These are phyloP conservation scores for Crypturellus tataupa DNA, from an alignment of 2,797 vertebrate genomes.

Conservation along the genomic window DNA sequence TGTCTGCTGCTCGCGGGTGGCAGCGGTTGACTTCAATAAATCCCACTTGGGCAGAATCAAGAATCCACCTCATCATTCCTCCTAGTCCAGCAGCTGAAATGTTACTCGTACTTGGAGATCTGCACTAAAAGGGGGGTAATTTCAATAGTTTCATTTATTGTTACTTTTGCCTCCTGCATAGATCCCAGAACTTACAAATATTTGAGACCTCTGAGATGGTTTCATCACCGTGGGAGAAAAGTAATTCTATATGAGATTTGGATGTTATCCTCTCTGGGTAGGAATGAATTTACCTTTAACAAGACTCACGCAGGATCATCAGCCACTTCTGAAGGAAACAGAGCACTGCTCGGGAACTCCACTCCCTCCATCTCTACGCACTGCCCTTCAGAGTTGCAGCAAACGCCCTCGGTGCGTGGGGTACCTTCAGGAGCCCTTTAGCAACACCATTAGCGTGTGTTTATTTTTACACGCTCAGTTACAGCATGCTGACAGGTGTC, in stretches of 20 bases:
- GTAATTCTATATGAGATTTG: neutral
- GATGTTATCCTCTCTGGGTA: neutral
- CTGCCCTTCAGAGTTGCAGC: neutral
- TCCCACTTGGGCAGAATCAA: conserved; percentile 9
- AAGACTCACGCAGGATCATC: neutral
- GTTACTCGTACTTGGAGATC: neutral
- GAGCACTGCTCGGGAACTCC: neutral
- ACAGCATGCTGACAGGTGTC: neutral
- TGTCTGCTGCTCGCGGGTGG: neutral
- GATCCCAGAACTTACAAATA: neutral
- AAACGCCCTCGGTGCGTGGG: rapidly evolving
- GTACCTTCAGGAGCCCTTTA: neutral
- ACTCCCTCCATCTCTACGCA: rapidly evolving
- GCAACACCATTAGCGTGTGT: neutral
- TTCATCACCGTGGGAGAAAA: neutral
- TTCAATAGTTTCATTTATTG: neutral
- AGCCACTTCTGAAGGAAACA: rapidly evolving
- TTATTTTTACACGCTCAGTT: neutral
- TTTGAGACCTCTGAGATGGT: neutral
- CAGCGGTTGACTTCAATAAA: conserved; percentile 49
- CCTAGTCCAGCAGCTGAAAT: neutral
- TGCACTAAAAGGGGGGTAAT: neutral
- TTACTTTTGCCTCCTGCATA: neutral
- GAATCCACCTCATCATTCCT: conserved; percentile 17
- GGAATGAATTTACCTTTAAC: neutral